Base-by-base conservation (phyloP, 2,113 vertebrate genomes). In the Macroglossus sobrinus region DNA sequence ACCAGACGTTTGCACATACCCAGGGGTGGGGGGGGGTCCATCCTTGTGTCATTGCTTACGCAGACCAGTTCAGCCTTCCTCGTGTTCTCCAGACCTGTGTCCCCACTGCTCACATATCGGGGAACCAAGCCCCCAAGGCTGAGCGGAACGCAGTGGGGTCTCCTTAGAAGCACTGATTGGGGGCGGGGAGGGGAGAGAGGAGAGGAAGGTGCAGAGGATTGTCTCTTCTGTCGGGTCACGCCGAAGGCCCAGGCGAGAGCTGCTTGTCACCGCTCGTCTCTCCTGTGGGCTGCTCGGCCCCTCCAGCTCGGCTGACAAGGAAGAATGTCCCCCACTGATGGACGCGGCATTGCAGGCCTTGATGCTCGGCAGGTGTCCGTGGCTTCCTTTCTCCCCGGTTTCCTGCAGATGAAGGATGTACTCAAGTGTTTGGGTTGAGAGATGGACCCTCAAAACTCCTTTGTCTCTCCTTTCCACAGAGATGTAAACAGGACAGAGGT, bases 171-270 rank as follows among this genome's bases (percentile, higher is more conserved):
- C 43, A 19, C n/a, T 63, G 40, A 19, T n/a, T 7, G 4, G 16
- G 12, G 14, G 7, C 3, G 4, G 16, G 8, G 10, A 3, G 5
- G 1, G 6, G 21, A 14, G 10, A 3, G 5, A 1, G 6, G 21
- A 14, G 13, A 5, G 7, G 3, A 55, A 28, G 24, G 40, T 18
- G 3, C 13, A 2, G 1, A 8, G 7, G 24, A 8, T n/a, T 47
- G 38, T 63, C 16, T 16, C 7, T 43, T 63, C 53, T 61, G 40
- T 40, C 16, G 1, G 6, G 12, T 53, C n/a, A 28, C 21, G 2
- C 40, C 43, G 22, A 47, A 47, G 50, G 28, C 40, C 15, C 24
- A 89, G 76, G 12, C 18, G 16, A 84, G 1, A n/a, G 28, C 43
- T 53, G 53, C n/a, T n/a, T n/a, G n/a, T n/a, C n/a, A n/a, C n/a